Percentiles rank a stretch among this genome's conserved stretches.
Evolutionary conservation across 2,113 vertebrate species (phyloP).

Genomic region (Python bivittatus): DNA sequence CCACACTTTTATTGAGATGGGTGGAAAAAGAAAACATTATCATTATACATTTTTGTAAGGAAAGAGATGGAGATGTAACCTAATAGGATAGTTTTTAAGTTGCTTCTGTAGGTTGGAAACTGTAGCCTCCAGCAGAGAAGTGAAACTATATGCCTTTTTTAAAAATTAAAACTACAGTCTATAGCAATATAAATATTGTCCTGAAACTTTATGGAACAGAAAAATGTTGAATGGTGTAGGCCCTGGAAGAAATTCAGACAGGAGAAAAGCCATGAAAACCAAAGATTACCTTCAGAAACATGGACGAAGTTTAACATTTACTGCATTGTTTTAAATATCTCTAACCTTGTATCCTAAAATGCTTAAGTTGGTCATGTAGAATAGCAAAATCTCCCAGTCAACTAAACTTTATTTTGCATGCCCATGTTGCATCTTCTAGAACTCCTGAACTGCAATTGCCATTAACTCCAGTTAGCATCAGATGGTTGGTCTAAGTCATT

Average conservation of each 20-base stretch:
- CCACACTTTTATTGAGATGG: not conserved
- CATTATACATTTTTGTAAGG: not conserved
- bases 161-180: slow-evolving; percentile 39
- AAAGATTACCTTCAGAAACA: not conserved
- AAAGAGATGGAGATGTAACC: not conserved
- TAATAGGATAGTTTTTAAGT: not conserved
- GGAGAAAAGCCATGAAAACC: not conserved
- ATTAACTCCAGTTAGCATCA: not conserved
- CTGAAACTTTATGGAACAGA: not conserved
- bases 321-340: not conserved
- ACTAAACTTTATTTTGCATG: not conserved
- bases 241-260: not conserved
- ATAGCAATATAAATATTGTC: not conserved
- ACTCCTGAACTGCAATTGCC: not conserved
- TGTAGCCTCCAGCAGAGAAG: slow-evolving; percentile 7
- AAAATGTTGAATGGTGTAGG: not conserved
- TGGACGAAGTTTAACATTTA: not conserved
- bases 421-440: not conserved
- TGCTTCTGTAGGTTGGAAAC: not conserved
- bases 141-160: slow-evolving; percentile 9
- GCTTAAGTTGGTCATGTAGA: not conserved
- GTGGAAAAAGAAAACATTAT: not conserved
- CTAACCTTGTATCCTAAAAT: not conserved
- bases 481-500: not conserved
- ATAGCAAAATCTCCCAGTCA: not conserved